phyloP scores from a whole-genome alignment of 2,888 invertebrate species.

The Psococerastis gibbosa region DNA sequence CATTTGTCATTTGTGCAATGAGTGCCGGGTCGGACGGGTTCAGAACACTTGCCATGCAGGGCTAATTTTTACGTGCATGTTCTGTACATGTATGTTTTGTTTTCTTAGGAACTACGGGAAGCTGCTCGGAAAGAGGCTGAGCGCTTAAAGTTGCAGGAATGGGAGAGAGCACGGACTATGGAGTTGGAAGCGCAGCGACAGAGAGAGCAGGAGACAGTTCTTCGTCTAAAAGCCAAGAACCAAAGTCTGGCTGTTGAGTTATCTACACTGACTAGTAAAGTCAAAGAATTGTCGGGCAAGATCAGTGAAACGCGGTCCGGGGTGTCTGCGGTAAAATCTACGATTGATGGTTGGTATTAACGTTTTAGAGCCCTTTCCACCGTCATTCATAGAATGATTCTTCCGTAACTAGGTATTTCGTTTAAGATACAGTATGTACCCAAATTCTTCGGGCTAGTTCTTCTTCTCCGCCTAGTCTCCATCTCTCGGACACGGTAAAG shows the following conservation, averaged over 20 bases:
- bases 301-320: conserved; percentile 69
- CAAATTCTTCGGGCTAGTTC: no score
- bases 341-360: conserved; percentile 89
- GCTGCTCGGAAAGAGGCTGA: conserved; percentile 73
- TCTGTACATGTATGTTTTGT: no score
- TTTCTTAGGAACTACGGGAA: conserved; percentile 49
- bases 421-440: no score
- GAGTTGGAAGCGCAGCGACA: conserved; percentile 75
- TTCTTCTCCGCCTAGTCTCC: no score
- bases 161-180: conserved; percentile 80
- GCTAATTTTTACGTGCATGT: no score
- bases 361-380: no score
- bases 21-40: no score
- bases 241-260: conserved; percentile 68
- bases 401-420: no score
- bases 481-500: no score
- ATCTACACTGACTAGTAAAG: conserved; percentile 37
- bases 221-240: conserved; percentile 70
- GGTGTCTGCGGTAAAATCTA: conserved; percentile 77
- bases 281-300: conserved; percentile 59
- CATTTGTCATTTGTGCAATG: no score
- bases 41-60: no score
- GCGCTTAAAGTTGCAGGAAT: conserved; percentile 82
- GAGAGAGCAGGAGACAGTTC: conserved; percentile 65
- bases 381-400: no score